Evolutionary conservation across 35 echinoderm and acorn worm species (phyloP).

Genomic region (Holothuria glaberrima): DNA sequence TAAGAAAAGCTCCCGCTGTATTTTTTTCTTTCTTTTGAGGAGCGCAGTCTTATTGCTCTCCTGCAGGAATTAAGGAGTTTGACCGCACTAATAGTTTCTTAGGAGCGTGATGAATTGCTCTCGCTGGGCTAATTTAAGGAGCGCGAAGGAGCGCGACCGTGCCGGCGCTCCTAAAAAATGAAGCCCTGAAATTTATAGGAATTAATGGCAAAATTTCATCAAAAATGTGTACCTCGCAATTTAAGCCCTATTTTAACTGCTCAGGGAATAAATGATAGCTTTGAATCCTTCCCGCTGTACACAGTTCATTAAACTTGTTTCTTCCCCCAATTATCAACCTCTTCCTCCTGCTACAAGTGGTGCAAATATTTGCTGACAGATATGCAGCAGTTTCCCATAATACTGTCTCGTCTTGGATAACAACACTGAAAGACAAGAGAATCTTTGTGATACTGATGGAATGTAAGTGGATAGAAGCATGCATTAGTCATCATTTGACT

Average conservation of each 20-base stretch:
- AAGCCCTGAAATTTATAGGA: neutral
- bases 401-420: constrained; percentile 13
- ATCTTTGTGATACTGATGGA: neutral
- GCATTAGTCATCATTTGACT: too few relatives aligned
- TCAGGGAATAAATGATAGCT: neutral
- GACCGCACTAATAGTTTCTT: too few relatives aligned
- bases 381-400: neutral
- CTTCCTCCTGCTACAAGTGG: constrained; percentile 8
- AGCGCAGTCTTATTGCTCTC: too few relatives aligned
- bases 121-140: too few relatives aligned
- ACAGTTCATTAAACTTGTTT: constrained; percentile 40
- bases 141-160: too few relatives aligned
- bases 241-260: neutral
- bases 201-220: neutral
- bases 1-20: too few relatives aligned
- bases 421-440: constrained; percentile 21
- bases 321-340: neutral
- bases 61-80: too few relatives aligned
- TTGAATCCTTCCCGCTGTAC: constrained; percentile 20
- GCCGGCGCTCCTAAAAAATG: too few relatives aligned
- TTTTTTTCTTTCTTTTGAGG: too few relatives aligned
- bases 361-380: constrained; percentile 49
- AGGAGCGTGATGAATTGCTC: too few relatives aligned
- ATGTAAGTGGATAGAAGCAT: too few relatives aligned
- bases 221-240: neutral